Conservation (phyloP, 2,797 vertebrate species). For the Diplodus puntazzo region DNA sequence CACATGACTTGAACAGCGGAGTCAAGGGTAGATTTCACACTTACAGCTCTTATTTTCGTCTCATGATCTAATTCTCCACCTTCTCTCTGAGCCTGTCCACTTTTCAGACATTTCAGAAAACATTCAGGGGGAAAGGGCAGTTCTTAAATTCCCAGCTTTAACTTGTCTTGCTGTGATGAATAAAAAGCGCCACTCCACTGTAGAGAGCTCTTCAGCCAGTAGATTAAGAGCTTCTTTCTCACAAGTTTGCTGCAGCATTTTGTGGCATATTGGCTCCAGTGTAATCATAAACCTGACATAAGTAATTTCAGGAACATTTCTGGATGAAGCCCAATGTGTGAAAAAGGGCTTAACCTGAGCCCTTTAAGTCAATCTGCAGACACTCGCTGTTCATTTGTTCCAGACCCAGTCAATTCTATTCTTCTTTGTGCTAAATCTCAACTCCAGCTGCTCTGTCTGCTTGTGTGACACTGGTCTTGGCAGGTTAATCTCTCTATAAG, state of each 20-base stretch:
- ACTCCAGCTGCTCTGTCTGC: background rate
- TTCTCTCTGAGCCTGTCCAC: background rate
- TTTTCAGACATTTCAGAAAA: background rate
- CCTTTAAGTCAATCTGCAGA: constrained; percentile 4
- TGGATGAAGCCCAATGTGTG: constrained; percentile 12
- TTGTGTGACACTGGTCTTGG: constrained; percentile 15
- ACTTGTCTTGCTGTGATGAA: background rate
- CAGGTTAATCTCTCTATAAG: constrained; percentile 28
- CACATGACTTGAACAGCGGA: background rate
- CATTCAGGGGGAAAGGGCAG: background rate
- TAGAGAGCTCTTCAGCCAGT: background rate
- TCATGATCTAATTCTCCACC: background rate
- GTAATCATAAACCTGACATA: background rate
- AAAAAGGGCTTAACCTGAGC: constrained; percentile 26
- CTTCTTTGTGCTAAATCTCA: constrained; percentile 2
- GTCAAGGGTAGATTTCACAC: background rate
- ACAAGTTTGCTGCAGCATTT: background rate
- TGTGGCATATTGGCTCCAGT: background rate
- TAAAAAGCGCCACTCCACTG: background rate
- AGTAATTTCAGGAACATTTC: constrained; percentile 13
- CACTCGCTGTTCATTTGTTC: constrained; percentile 22
- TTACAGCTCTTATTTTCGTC: background rate
- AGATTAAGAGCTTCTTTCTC: background rate
- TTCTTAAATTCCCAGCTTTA: background rate
- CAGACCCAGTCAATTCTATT: background rate